phyloP scores from a whole-genome alignment of 2,113 vertebrate genomes.

The Porphyrio hochstetteri region DNA sequence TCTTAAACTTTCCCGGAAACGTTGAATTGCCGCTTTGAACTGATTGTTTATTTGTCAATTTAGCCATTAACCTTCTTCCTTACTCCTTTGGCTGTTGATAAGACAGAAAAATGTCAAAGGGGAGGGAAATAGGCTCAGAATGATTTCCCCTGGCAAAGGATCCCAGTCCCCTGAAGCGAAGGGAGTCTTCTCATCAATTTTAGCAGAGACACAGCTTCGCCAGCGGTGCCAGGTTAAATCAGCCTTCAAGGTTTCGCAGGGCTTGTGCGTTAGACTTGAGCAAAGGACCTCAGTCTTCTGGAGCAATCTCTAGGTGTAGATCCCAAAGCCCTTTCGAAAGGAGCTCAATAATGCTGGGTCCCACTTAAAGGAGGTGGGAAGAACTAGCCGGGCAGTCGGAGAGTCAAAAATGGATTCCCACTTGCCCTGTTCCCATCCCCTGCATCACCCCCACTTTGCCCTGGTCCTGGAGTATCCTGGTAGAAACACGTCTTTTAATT shows the following conservation, averaged over 20 bases:
- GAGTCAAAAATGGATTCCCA: not conserved
- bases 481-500: not conserved
- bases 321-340: not conserved
- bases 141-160: conserved; percentile 35
- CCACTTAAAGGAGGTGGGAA: not conserved
- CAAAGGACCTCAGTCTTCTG: not conserved
- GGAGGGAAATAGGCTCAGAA: conserved; percentile 17
- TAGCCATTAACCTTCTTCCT: conserved; percentile 49
- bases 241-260: not conserved
- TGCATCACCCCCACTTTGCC: not conserved
- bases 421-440: not conserved
- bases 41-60: conserved; percentile 49
- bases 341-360: not conserved
- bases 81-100: conserved; percentile 36
- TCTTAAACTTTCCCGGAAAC: conserved; percentile 15
- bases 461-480: not conserved
- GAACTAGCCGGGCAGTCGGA: not conserved
- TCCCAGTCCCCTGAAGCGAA: conserved; percentile 13
- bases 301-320: not conserved
- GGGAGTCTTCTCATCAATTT: conserved; percentile 56
- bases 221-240: conserved; percentile 43
- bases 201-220: not conserved
- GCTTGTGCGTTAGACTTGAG: not conserved
- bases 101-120: conserved; percentile 45
- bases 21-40: conserved; percentile 20